Evolutionary conservation across 2,888 invertebrate genomes (phyloP), one percentile per base, ranked within the genome.

Genomic region (Limulus polyphemus): DNA sequence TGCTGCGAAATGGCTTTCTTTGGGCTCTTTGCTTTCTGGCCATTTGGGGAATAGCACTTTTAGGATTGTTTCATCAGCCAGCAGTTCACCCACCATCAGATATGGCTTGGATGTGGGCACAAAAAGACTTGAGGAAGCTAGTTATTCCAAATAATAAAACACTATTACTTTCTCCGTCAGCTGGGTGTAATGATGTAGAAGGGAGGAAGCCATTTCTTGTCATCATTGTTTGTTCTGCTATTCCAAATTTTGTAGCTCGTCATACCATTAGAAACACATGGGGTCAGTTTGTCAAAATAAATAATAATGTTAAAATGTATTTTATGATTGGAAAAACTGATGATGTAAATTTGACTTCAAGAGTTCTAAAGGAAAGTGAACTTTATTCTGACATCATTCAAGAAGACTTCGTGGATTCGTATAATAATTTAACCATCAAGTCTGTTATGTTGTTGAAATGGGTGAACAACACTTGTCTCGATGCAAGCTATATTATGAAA

Each of bases 381-480:
- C 79, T 78, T 59, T 84, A 84, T 72, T 83, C 84, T 17, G 90
- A 91, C 75, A 81, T 91, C 12, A 84, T 91, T 59, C 88, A 90
- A 76, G 90, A 90, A 73, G 83, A 83, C 55, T 91, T 91, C 73
- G 75, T 85, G 51, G 91, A 91, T 75, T 84, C 87, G 0, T 90
- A 91, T 73, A 87, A 90, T 75, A 91, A 91, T 80, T 79, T 90
- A 68, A 91, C 90, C 0, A 73, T 91, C 47, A 91, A 91, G 74
- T 87, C 89, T 56, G 83, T 89, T 12, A 85, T 88, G 83, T 83
- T 90, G 80, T 74, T 91, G 62, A 90, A 90, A 74, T 86, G 89
- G 85, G 84, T 87, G 32, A 83, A 81, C 11, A 50, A 59, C 11
- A 52, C 57, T 49, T 68, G 67, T 49, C 51, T 17, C 9, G 50